Evolutionary conservation across 2,888 invertebrate genomes (phyloP), one percentile per base, ranked within the genome.

Genomic region (Petrophora chlorosata): DNA sequence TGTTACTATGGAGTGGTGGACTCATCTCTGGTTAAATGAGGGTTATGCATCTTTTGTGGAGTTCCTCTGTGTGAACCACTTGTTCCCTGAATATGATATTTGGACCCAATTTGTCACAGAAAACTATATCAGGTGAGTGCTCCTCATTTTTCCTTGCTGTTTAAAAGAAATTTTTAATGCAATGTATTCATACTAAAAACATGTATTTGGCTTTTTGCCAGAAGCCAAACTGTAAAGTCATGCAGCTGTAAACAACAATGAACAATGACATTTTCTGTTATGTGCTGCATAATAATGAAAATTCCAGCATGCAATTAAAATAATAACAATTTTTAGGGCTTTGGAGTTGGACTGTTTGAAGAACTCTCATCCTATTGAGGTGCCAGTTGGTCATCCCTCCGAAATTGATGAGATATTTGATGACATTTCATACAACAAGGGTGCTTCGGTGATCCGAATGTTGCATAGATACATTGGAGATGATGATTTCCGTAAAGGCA

Each of bases 1-100:
- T 32, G 98, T 98, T 1, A 99, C 99, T 14, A 98, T 99, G 98
- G 97, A 98, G 82, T 98, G 98, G 98, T 98, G 98, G 98, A 98
- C 97, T 1, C 96, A 98, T 85, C 87, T 97, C 19, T 99, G 98
- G 98, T 87, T 99, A 22, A 99, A 99, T 82, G 98, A 99, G 80
- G 98, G 98, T 2, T 98, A 97, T 84, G 99, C 99, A 0, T 96
- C 97, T 0, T 99, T 98, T 91, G 97, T 98, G 30, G 98, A 99
- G 81, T 98, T 96, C 73, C 92, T 98, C 3, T 98, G 98, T 87
- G 97, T 98, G 0, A 95, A 97, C 73, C 94, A 96, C 77, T 89
- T 98, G 42, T 98, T 98, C 79, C 98, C 98, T 0, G 97, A 99
- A 73, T 98, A 96, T 86, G 96, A 99, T 74, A 98, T 98, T 73